Evolutionary conservation across 2,888 invertebrate species (phyloP).

Genomic region (Crepidodera aurea): DNA sequence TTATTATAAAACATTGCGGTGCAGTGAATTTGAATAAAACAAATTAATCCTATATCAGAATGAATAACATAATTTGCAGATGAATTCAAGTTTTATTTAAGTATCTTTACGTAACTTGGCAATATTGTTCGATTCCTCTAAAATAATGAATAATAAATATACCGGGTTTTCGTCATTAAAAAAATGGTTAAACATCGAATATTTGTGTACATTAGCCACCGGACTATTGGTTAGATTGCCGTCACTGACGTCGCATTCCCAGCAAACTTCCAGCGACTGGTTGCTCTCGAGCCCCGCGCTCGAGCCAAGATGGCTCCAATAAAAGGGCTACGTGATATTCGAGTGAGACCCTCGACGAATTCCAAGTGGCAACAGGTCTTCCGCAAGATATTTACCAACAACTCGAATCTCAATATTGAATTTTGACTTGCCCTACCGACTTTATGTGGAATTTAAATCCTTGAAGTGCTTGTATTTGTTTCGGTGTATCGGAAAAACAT

Average conservation of each 20-base stretch:
- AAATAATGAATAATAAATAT: too few species aligned
- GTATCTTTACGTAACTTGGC: too few species aligned
- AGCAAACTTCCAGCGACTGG: constrained; percentile 49
- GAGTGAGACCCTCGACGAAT: constrained; percentile 55
- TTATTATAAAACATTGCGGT: too few species aligned
- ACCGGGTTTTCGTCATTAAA: too few species aligned
- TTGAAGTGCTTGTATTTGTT: constrained; percentile 21
- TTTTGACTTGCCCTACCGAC: constrained; percentile 49
- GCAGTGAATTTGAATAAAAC: too few species aligned
- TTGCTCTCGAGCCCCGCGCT: constrained; percentile 49
- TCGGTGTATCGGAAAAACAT: constrained; percentile 26
- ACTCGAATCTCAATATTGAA: constrained; percentile 54
- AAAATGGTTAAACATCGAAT: too few species aligned
- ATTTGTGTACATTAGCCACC: background rate
- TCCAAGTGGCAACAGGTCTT: constrained; percentile 60
- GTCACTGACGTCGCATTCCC: constrained; percentile 30
- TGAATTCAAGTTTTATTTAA: too few species aligned
- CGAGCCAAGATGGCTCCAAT: constrained; percentile 58
- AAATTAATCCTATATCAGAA: too few species aligned
- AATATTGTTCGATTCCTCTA: too few species aligned
- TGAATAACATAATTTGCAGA: too few species aligned
- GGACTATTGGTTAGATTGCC: constrained; percentile 18
- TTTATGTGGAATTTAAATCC: constrained; percentile 41
- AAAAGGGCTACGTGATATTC: constrained; percentile 59
- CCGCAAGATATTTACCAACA: constrained; percentile 53